Conservation (phyloP, 2,888 invertebrate genomes). For the Petrophora chlorosata region DNA sequence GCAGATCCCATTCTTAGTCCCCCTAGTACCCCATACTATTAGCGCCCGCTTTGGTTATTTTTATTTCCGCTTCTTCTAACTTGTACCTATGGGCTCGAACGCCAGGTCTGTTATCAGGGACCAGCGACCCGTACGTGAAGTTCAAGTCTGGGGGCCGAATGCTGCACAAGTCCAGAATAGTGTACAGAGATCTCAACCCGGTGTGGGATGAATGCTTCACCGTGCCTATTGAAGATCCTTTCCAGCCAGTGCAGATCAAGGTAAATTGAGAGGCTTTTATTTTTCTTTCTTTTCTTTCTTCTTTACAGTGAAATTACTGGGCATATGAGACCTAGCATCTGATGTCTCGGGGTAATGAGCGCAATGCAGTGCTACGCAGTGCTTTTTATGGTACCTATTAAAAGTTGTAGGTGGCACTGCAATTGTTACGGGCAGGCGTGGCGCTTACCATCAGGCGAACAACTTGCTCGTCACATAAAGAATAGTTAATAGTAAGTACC, state of each 20-base stretch:
- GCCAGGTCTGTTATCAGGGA: constrained; percentile 88
- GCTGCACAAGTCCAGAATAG: constrained; percentile 96
- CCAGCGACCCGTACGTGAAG: constrained; percentile 99
- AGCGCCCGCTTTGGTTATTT: constrained; percentile 47
- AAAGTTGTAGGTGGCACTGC: too few species aligned
- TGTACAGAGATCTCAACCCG: constrained; percentile 97
- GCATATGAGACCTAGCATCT: too few species aligned
- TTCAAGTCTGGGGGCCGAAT: constrained; percentile 94
- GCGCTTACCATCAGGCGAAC: too few species aligned
- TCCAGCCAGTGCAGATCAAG: constrained; percentile 92
- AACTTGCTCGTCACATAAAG: too few species aligned
- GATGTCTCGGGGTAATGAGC: too few species aligned
- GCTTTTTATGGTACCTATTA: too few species aligned
- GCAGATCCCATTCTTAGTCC: not conserved
- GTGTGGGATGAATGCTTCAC: constrained; percentile 99
- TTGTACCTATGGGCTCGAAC: constrained; percentile 70
- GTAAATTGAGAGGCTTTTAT: too few species aligned
- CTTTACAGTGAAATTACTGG: too few species aligned
- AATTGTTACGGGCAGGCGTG: too few species aligned
- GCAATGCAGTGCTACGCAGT: too few species aligned
- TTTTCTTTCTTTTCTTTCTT: too few species aligned
- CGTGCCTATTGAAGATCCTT: constrained; percentile 95
- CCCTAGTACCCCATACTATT: constrained; percentile 5
- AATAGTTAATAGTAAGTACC: too few species aligned
- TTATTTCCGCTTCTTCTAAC: constrained; percentile 75